Evolutionary conservation across 2,797 vertebrate genomes (phyloP), one percentile per base, ranked within the genome.

Genomic region (Pelochelys cantorii): DNA sequence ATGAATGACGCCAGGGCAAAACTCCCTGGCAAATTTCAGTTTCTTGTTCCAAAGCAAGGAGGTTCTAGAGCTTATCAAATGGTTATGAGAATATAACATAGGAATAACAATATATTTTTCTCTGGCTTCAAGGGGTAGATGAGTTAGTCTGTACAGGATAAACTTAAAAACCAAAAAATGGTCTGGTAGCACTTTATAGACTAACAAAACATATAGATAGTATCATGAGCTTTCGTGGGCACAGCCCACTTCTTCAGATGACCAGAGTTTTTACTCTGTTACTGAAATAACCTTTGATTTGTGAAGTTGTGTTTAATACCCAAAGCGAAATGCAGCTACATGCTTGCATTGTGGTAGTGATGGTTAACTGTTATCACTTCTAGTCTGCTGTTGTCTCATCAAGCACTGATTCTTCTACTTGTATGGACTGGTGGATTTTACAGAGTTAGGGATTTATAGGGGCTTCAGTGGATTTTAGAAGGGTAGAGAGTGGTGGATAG

Each of bases 391-490:
- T 90, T 92, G 54, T 82, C 62, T 90, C 1, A 0, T 93, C 37
- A 54, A 68, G 25, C 3, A 0, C 85, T 18, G 86, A 25, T 88
- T 48, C n/a, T 59, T 86, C n/a, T 90, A 86, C 75, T 31, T 90
- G 15, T 52, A 92, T 71, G 34, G 20, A 81, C 7, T 78, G 85
- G 90, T 7, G 56, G 88, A 80, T 93, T 93, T 92, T 60, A 95
- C 54, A 81, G 85, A 79, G 68, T 0, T 87, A 71, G 48, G 27
- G 75, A 79, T 93, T 83, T 88, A 75, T 56, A 57, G 79, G 22
- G 18, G 18, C 11, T 31, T 81, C 42, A 56, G 82, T 83, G 60
- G 4, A 59, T 65, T 77, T 37, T 57, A 75, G 71, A 81, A 20
- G 85, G 79, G 59, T 17, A 11, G 5, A 75, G 55, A 55, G 37